These are phyloP conservation scores for Neogale vison DNA, from an alignment of 2,113 vertebrate species.

Conservation along the genomic window DNA sequence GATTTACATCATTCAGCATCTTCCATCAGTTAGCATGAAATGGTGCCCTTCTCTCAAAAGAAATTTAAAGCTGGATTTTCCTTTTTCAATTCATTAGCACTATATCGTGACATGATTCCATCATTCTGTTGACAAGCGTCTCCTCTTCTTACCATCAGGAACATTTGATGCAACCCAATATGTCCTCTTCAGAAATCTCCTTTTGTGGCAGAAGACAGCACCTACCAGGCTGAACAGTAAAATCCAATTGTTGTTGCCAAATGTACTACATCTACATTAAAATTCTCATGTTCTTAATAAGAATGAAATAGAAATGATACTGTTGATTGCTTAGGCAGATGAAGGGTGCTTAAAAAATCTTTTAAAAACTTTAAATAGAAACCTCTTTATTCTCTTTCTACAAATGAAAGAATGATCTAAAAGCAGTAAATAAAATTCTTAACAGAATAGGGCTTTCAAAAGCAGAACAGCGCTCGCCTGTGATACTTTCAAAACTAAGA, in stretches of 20 bases:
- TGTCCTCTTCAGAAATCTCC: conserved; percentile 71
- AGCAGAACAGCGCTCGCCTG: background rate
- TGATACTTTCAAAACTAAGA: conserved; percentile 5
- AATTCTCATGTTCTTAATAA: conserved; percentile 38
- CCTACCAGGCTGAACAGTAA: conserved; percentile 63
- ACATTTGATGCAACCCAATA: conserved; percentile 22
- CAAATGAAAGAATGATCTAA: conserved; percentile 41
- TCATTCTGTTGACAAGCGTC: conserved; percentile 62
- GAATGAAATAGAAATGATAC: conserved; percentile 57
- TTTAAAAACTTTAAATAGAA: conserved; percentile 69
- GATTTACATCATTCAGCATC: conserved; percentile 18
- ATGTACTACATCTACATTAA: conserved; percentile 40
- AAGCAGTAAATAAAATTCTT: conserved; percentile 62
- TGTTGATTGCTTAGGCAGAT: conserved; percentile 62
- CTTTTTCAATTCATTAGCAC: conserved; percentile 57
- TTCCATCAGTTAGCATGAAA: conserved; percentile 52
- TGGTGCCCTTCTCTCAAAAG: conserved; percentile 47
- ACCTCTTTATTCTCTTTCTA: conserved; percentile 66
- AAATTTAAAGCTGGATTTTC: conserved; percentile 52
- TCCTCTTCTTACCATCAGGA: conserved; percentile 61
- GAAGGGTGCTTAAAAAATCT: conserved; percentile 45
- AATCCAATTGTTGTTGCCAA: conserved; percentile 72
- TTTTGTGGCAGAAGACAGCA: conserved; percentile 74
- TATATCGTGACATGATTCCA: conserved; percentile 33
- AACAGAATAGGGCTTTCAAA: conserved; percentile 55